Base-by-base conservation (phyloP, 2,888 invertebrate genomes). In the Heliconius ismenius region DNA sequence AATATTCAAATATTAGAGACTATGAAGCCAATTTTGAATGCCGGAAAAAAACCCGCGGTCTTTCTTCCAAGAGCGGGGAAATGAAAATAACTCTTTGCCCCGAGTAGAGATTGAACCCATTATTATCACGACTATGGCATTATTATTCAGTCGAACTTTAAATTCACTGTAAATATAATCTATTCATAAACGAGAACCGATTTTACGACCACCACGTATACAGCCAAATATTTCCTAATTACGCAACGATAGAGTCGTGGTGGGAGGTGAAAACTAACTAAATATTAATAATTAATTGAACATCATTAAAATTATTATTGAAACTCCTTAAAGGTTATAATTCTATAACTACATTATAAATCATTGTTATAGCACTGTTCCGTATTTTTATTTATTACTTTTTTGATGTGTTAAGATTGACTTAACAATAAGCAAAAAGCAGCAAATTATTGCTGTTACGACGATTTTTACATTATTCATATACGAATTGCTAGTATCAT, bases 331-430 rank as follows among this genome's bases (percentile, higher is more conserved):
- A 9, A 39, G 24, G 9, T 67, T 67, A 18, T 26, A 26, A 28
- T 15, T 28, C 3, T 62, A 15, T 62, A 62, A 62, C 15, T 62
- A 6, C 3, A 15, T 62, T 24, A 62, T 39, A 67, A 15, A 67
- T 39, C 39, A 67, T 7, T 67, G n/a, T 67, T 67, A 24, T 15
- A 43, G 15, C 18, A 43, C 24, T 39, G 43, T 67, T 67, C 65
- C 39, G 21, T 67, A 67, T 67, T 67, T 15, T 58, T 67, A 67
- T 67, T 67, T 39, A 67, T 39, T 39, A 24, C 15, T 39, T 67
- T 67, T 18, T 67, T 1, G 24, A 0, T 67, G 13, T 39, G n/a
- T 26, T 49, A 21, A 49, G 6, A 7, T n/a, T n/a, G n/a, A n/a
- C n/a, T n/a, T n/a, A n/a, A n/a, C 49, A 49, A 49, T 49, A 49